Percentiles rank a stretch among this genome's conserved stretches.
Conservation (phyloP, 2,797 vertebrate species). For the Aulostomus chinensis region DNA sequence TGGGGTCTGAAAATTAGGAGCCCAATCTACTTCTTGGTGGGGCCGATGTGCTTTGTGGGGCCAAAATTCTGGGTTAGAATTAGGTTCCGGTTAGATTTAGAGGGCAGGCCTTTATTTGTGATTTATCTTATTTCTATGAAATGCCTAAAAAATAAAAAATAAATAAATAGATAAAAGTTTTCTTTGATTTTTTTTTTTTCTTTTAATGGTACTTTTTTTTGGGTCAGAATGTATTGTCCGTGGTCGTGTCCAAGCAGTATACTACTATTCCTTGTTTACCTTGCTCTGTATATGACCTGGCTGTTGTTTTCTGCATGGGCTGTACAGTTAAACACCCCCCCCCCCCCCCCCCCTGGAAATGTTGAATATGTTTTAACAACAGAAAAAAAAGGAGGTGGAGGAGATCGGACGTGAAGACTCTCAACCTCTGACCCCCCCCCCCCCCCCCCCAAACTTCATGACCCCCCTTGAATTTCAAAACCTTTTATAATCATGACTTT, state of each 20-base stretch:
- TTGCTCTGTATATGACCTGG: slow-evolving; percentile 79
- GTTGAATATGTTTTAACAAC: slow-evolving; percentile 64
- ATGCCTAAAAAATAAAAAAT: slow-evolving; percentile 68
- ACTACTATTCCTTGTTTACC: slow-evolving; percentile 70
- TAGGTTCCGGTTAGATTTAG: too few relatives aligned
- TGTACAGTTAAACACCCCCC: slow-evolving; percentile 79
- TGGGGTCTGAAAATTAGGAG: too few relatives aligned
- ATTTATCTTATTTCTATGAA: slow-evolving; percentile 85
- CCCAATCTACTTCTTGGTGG: too few relatives aligned
- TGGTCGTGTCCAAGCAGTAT: slow-evolving; percentile 75
- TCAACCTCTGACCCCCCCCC: slow-evolving; percentile 51
- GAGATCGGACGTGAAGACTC: slow-evolving; percentile 49
- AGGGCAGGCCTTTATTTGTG: neutral
- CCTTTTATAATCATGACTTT: slow-evolving; percentile 83
- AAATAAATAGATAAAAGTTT: too few relatives aligned
- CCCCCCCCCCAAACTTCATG: too few relatives aligned
- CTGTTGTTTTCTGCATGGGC: slow-evolving; percentile 76
- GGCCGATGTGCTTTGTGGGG: too few relatives aligned
- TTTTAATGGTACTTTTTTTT: slow-evolving; percentile 66
- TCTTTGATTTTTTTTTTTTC: slow-evolving; percentile 68
- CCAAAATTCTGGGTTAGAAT: too few relatives aligned
- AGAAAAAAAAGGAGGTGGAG: slow-evolving; percentile 26
- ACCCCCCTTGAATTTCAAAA: slow-evolving; percentile 78
- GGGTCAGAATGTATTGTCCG: slow-evolving; percentile 76
- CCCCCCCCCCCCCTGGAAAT: too few relatives aligned